Percentiles rank a stretch among this genome's conserved stretches.
phyloP scores from a whole-genome alignment of 1,140 invertebrate species.

The Hesperophylax magnus region DNA sequence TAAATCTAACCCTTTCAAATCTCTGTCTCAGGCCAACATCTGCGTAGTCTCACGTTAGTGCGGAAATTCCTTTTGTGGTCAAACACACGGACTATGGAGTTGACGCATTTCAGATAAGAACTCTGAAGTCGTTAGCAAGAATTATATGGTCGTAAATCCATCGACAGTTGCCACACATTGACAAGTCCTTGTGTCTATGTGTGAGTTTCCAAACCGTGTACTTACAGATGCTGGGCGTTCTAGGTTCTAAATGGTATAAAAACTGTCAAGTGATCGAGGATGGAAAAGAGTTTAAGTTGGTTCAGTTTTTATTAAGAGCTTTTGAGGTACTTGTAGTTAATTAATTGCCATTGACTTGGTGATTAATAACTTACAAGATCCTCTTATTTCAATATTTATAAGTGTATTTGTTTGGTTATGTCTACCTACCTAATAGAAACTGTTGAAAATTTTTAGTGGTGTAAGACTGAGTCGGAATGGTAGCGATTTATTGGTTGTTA shows the following conservation, averaged over 20 bases:
- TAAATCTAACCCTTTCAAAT: background rate
- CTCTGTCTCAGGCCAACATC: background rate
- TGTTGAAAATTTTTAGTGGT: too few relatives aligned
- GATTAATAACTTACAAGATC: background rate
- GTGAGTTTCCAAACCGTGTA: background rate
- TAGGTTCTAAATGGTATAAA: background rate
- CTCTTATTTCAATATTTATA: background rate
- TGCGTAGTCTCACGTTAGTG: conserved; percentile 17
- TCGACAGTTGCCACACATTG: conserved; percentile 26
- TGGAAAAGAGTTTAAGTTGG: background rate
- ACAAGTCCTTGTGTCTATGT: conserved; percentile 2
- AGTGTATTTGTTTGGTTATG: too few relatives aligned
- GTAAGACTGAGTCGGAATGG: too few relatives aligned
- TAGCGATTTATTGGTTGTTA: too few relatives aligned
- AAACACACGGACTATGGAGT: conserved; percentile 1
- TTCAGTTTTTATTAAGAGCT: background rate
- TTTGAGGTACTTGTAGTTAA: background rate
- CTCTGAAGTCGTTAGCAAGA: conserved; percentile 46
- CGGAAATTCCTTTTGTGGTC: conserved; percentile 29
- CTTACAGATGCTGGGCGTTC: too few relatives aligned
- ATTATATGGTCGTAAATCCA: conserved; percentile 51
- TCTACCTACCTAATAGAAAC: too few relatives aligned
- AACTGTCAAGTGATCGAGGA: background rate
- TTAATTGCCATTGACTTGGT: background rate
- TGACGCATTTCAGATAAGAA: conserved; percentile 12